Evolutionary conservation across 2,888 invertebrate species (phyloP), one percentile per base, ranked within the genome.

Genomic region (Cephonodes hylas): DNA sequence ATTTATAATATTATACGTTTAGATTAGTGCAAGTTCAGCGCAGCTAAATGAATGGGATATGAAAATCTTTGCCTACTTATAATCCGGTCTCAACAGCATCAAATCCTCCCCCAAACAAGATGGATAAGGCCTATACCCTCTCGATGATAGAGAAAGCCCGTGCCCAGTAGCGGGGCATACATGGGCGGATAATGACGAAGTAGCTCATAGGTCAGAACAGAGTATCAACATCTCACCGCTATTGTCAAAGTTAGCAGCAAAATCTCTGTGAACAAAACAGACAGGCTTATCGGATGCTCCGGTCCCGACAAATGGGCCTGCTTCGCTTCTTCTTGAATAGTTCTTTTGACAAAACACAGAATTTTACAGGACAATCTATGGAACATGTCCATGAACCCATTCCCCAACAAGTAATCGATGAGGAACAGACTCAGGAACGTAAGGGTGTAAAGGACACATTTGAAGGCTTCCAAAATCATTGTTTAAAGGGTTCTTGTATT

Each of bases 321-420:
- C 13, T 76, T 81, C 0, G 74, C 73, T 56, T 89, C 85, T 23
- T 86, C 82, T 8, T 66, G 76, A 5, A 88, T 64, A 0, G 78
- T 68, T 53, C 72, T 84, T 63, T 66, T 84, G 0, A 88, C 67
- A 8, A 83, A 81, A 65, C 86, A 85, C 0, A 76, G 60, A 1
- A 84, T 56, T 60, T 79, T 84, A 60, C 88, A 87, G 31, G 81
- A 70, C 0, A 72, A 20, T 44, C 62, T 80, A 38, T 79, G 79
- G 3, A 79, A 71, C 61, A 82, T 71, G 6, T 83, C 80, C 2
- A 85, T 70, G 34, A 88, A 79, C 0, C 88, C 90, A 71, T 88
- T 85, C 1, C 89, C 91, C 1, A 89, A 62, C 3, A 77, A 22
- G 42, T 81, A 83, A 62, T 90, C 89, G 0, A 88, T 63, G 3